Evolutionary conservation across 2,113 vertebrate species (phyloP), one percentile per base, ranked within the genome.

Genomic region (Corythaixoides concolor): DNA sequence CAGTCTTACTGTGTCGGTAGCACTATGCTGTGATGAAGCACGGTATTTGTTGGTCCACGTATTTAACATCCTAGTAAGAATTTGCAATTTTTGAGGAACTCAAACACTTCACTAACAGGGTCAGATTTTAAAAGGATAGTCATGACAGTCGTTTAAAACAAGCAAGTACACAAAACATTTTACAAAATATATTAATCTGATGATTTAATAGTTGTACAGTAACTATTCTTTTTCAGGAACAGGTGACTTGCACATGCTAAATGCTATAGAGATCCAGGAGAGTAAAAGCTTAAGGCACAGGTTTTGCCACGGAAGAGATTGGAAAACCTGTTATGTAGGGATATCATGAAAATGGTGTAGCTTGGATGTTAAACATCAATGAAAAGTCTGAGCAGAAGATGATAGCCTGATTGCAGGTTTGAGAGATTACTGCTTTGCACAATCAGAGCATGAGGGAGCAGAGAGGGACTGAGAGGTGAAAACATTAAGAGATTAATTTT

Each of bases 91-190:
- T 80, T 69, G 13, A 60, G 43, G 33, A 88, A 6, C 9, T 49
- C 12, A 32, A 23, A 53, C 4, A 5, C 6, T 79, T 73, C 1
- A 1, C 7, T 67, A 59, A 11, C 1, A 20, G 13, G n/a, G 9
- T 28, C 30, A 75, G 27, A 5, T 69, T 84, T 89, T 63, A 37
- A 55, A 90, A 63, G 22, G n/a, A 18, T 32, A 66, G 6, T 77
- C 3, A 1, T 53, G 26, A n/a, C 7, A 41, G 4, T 39, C 0
- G 32, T 79, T 72, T 56, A 64, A 81, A 78, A 33, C 5, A 58
- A 90, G 50, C 6, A 47, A 56, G 11, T 19, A 30, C 64, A 56
- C 4, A 37, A 59, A 89, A 45, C 2, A 8, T 30, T 93, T 85
- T 16, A 39, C 16, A 41, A 59, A 35, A 55, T 37, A 0, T 37